These are phyloP conservation scores for Copsychus sechellarum DNA, from an alignment of 2,113 vertebrate genomes.

Conservation along the genomic window DNA sequence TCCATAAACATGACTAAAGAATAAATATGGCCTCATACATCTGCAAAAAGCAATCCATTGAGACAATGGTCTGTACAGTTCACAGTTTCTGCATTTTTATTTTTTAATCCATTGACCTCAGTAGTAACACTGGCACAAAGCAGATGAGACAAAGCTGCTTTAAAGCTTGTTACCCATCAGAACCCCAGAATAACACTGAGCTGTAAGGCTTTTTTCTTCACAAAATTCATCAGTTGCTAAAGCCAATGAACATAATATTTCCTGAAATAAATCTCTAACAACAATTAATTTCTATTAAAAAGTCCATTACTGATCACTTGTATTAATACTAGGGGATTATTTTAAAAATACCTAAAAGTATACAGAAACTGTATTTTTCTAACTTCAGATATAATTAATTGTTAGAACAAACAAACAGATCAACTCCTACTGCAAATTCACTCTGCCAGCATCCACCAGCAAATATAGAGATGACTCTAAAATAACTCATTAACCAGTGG, in stretches of 20 bases:
- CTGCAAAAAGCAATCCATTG: neutral
- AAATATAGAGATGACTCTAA: neutral
- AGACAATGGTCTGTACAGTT: neutral
- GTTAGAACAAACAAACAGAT: neutral
- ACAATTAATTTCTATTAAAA: constrained; percentile 45
- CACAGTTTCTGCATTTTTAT: neutral
- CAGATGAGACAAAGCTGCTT: neutral
- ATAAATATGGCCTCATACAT: neutral
- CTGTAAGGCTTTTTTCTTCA: neutral
- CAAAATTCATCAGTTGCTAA: constrained; percentile 19
- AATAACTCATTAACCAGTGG: neutral
- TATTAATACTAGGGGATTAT: constrained; percentile 2
- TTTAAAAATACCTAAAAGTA: constrained; percentile 9
- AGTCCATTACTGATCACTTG: constrained; percentile 14
- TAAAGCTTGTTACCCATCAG: neutral
- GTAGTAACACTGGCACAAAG: neutral
- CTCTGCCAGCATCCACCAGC: neutral
- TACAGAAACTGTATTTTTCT: neutral
- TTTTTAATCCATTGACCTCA: neutral
- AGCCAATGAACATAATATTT: constrained; percentile 34
- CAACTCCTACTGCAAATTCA: neutral
- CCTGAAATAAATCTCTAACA: constrained; percentile 49
- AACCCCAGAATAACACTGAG: constrained; percentile 7
- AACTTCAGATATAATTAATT: constrained; percentile 1
- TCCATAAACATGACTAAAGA: neutral